A percentile compares a stretch with the other conserved stretches of the same genome.
Evolutionary conservation across 2,113 vertebrate species (phyloP).

Genomic region (Thalassoma bifasciatum): DNA sequence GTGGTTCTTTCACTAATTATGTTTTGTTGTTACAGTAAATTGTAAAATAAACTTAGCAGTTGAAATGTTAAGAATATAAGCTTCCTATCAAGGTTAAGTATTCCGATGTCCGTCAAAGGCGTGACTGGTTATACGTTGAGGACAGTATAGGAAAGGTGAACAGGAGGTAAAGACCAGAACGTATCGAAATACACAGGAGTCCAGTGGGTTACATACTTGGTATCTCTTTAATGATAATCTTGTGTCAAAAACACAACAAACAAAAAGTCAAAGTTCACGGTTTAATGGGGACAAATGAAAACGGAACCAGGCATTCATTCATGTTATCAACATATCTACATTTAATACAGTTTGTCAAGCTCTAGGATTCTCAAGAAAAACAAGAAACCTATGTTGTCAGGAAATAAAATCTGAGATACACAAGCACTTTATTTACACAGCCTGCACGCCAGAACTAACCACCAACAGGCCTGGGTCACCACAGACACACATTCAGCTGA

Average conservation of each 20-base stretch:
- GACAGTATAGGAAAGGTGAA: too few species aligned
- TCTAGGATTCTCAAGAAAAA: conserved; percentile 61
- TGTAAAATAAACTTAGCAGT: too few species aligned
- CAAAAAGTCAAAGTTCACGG: conserved; percentile 43
- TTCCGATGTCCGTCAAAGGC: too few species aligned
- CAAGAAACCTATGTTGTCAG: conserved; percentile 49
- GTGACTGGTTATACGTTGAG: too few species aligned
- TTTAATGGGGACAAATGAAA: conserved; percentile 67
- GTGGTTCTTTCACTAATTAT: too few species aligned
- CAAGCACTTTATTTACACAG: conserved; percentile 74
- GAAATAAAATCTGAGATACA: conserved; percentile 73
- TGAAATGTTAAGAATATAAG: too few species aligned
- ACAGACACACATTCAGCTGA: conserved; percentile 58
- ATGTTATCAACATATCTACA: conserved; percentile 83
- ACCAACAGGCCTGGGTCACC: conserved; percentile 46
- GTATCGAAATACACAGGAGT: conserved; percentile 10
- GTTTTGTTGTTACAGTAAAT: too few species aligned
- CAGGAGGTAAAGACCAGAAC: too few species aligned
- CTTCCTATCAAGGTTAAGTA: too few species aligned
- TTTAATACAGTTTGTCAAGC: conserved; percentile 80
- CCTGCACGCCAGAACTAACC: conserved; percentile 43
- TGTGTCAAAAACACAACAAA: conserved; percentile 42
- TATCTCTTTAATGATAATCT: conserved; percentile 27
- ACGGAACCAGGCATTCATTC: conserved; percentile 52
- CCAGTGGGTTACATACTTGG: conserved; percentile 3